Evolutionary conservation across 2,888 invertebrate genomes (phyloP).

Genomic region (Phyllotreta cruciferae): DNA sequence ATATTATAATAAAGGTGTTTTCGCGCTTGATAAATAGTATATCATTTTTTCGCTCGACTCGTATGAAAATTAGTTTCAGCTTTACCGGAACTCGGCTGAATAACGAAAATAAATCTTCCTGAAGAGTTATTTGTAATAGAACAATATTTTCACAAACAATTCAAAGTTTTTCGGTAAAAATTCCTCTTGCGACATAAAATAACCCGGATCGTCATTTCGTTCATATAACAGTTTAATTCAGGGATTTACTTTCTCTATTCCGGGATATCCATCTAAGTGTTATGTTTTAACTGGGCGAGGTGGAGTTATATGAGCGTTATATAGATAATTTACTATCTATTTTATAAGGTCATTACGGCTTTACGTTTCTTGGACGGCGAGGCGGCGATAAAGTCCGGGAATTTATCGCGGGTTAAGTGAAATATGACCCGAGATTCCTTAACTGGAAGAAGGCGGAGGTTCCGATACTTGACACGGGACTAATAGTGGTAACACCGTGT

Average conservation of each 20-base stretch:
- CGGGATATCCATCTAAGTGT: conserved; percentile 18
- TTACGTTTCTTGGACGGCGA: conserved; percentile 43
- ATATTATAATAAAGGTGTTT: conserved; percentile 41
- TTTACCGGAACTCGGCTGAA: not conserved
- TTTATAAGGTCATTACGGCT: conserved; percentile 55
- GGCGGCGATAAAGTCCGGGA: conserved; percentile 53
- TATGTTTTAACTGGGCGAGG: conserved; percentile 31
- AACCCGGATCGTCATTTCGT: conserved; percentile 14
- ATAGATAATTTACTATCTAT: conserved; percentile 49
- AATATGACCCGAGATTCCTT: conserved; percentile 51
- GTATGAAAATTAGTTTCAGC: conserved; percentile 19
- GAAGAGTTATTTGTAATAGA: not conserved
- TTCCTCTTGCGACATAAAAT: not conserved
- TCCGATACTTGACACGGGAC: conserved; percentile 53
- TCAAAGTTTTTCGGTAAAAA: too few species aligned
- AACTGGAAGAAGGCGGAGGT: conserved; percentile 37
- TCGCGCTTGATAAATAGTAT: conserved; percentile 36
- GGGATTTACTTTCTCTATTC: conserved; percentile 10
- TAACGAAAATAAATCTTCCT: conserved; percentile 1
- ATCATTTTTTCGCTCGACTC: conserved; percentile 31
- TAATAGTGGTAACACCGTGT: conserved; percentile 47
- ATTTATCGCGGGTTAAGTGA: conserved; percentile 57
- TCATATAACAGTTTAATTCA: conserved; percentile 11
- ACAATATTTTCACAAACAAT: too few species aligned
- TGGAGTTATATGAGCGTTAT: conserved; percentile 40